phyloP scores from a whole-genome alignment of 1,140 invertebrate species.

The Drosophila oshimai region DNA sequence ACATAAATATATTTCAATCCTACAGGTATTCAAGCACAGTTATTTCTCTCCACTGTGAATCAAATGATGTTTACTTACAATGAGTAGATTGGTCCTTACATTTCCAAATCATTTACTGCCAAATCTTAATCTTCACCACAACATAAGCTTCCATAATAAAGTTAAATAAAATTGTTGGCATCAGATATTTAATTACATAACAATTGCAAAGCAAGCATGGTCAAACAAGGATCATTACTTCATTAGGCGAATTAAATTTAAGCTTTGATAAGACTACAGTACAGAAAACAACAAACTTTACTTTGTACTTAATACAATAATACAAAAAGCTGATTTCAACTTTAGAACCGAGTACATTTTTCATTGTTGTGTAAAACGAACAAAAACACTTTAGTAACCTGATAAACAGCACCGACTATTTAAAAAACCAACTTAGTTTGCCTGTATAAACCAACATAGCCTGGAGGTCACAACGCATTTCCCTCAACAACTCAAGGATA shows the following conservation, averaged over 20 bases:
- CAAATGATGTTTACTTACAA: not conserved
- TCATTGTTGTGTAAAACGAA: too few relatives aligned
- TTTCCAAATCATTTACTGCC: not conserved
- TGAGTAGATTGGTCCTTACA: not conserved
- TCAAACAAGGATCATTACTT: not conserved
- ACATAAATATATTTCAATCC: not conserved
- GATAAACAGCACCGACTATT: too few relatives aligned
- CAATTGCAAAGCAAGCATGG: not conserved
- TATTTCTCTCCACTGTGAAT: not conserved
- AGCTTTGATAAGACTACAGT: too few relatives aligned
- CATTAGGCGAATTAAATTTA: not conserved
- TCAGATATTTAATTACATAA: not conserved
- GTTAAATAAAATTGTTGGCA: not conserved
- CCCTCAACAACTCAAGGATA: slow-evolving; percentile 46
- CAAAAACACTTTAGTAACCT: too few relatives aligned
- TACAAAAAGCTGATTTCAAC: too few relatives aligned
- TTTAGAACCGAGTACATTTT: too few relatives aligned
- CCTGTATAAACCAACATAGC: slow-evolving; percentile 1
- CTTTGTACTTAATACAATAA: too few relatives aligned
- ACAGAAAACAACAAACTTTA: too few relatives aligned
- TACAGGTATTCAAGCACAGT: not conserved
- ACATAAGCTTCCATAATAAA: too few relatives aligned
- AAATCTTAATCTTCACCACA: not conserved
- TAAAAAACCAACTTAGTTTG: not conserved
- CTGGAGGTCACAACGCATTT: not conserved